Evolutionary conservation across 1,140 invertebrate species (phyloP).

Genomic region (Drosophila albomicans): DNA sequence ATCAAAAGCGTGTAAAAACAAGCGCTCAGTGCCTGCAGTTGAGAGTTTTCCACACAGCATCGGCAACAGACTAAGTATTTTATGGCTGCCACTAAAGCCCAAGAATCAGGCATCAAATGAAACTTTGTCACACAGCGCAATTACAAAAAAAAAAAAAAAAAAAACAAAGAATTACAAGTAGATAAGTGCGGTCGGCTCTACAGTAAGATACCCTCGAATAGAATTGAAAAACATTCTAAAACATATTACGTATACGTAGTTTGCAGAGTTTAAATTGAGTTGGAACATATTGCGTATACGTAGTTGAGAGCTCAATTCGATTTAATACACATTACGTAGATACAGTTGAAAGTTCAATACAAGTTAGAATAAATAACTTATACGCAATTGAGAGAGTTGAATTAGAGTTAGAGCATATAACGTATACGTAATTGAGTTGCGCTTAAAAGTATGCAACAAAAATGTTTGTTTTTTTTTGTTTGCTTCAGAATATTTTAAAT

Average conservation of each 20-base stretch:
- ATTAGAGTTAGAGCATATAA: too few species aligned
- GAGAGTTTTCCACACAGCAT: conserved; percentile 20
- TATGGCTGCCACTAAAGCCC: conserved; percentile 66
- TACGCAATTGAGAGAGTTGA: not conserved
- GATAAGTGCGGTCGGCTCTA: not conserved
- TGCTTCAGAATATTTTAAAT: too few species aligned
- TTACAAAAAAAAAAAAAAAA: conserved; percentile 58
- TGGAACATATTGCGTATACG: not conserved
- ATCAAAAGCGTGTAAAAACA: conserved; percentile 73
- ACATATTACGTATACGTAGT: not conserved
- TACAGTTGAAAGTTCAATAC: too few species aligned
- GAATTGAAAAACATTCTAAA: not conserved
- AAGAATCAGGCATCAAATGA: conserved; percentile 56
- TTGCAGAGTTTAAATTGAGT: not conserved
- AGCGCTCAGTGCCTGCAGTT: conserved; percentile 46
- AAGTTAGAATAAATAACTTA: too few species aligned
- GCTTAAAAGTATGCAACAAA: not conserved
- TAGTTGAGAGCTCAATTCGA: too few species aligned
- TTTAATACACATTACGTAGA: too few species aligned
- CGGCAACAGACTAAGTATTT: conserved; percentile 66
- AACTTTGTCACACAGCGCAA: conserved; percentile 74
- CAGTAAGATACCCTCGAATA: not conserved
- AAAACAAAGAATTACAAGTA: conserved; percentile 15
- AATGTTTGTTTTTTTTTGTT: too few species aligned
- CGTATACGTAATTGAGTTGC: not conserved